Evolutionary conservation across 2,888 invertebrate genomes (phyloP).

Genomic region (Eudasyphora cyanicolor): DNA sequence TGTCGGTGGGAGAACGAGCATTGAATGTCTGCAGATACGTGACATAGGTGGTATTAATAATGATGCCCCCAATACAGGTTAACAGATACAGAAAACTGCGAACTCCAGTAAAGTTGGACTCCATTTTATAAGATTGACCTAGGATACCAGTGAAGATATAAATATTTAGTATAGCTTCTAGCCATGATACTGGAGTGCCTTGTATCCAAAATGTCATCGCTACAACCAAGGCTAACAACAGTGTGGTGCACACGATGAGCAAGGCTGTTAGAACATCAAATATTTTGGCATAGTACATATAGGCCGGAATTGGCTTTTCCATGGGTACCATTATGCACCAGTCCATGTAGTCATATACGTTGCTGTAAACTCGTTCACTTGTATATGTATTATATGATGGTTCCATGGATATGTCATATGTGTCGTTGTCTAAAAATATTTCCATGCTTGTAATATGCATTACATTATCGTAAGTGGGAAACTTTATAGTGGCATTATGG

Average conservation of each 20-base stretch:
- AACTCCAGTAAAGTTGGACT: constrained; percentile 44
- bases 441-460: not conserved
- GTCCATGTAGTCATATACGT: constrained; percentile 49
- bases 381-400: not conserved
- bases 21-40: constrained; percentile 66
- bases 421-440: constrained; percentile 38
- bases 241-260: constrained; percentile 27
- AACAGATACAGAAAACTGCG: constrained; percentile 62
- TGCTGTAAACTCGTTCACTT: constrained; percentile 21
- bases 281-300: constrained; percentile 59
- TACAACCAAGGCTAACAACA: constrained; percentile 51
- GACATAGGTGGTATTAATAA: constrained; percentile 65
- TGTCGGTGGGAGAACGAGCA: constrained; percentile 58
- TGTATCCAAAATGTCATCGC: constrained; percentile 33
- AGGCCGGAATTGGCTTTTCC: constrained; percentile 61
- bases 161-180: constrained; percentile 49
- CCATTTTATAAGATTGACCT: constrained; percentile 59
- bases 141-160: constrained; percentile 59
- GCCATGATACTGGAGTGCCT: not conserved
- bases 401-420: constrained; percentile 58
- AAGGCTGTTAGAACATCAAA: constrained; percentile 33
- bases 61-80: constrained; percentile 64
- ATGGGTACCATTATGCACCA: constrained; percentile 59
- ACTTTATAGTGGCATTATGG: constrained; percentile 58
- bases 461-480: not conserved